phyloP scores from a whole-genome alignment of 2,113 vertebrate genomes.

The Rhinogobius similis region DNA sequence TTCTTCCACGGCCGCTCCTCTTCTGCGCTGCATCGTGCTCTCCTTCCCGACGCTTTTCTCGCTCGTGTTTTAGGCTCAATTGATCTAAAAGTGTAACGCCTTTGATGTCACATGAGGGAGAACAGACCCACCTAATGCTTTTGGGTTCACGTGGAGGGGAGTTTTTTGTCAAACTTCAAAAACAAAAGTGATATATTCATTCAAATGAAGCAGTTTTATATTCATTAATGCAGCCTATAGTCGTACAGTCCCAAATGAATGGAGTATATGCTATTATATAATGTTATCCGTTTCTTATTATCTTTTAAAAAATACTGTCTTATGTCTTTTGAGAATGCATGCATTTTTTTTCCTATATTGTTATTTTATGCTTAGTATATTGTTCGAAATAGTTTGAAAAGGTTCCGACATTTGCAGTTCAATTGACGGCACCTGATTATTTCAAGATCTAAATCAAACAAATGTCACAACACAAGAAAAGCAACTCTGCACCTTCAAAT shows the following conservation, averaged over 20 bases:
- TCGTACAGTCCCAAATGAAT: not conserved
- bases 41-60: constrained; percentile 12
- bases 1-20: constrained; percentile 4
- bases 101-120: constrained; percentile 32
- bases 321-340: no score
- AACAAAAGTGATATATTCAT: constrained; percentile 3
- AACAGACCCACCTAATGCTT: constrained; percentile 8
- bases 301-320: no score
- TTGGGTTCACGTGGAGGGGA: not conserved
- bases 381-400: no score
- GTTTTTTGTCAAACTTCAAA: constrained; percentile 12
- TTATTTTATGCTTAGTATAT: no score
- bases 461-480: constrained; percentile 2
- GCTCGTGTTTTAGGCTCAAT: constrained; percentile 35
- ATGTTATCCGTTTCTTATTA: no score
- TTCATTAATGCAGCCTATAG: not conserved
- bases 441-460: no score
- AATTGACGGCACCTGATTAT: no score
- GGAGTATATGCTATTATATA: not conserved
- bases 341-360: no score
- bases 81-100: constrained; percentile 34
- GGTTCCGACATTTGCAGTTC: no score
- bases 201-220: not conserved
- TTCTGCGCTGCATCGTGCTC: not conserved
- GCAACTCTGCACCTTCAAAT: not conserved